Evolutionary conservation across 2,888 invertebrate species (phyloP).

Genomic region (Lasius platythorax): DNA sequence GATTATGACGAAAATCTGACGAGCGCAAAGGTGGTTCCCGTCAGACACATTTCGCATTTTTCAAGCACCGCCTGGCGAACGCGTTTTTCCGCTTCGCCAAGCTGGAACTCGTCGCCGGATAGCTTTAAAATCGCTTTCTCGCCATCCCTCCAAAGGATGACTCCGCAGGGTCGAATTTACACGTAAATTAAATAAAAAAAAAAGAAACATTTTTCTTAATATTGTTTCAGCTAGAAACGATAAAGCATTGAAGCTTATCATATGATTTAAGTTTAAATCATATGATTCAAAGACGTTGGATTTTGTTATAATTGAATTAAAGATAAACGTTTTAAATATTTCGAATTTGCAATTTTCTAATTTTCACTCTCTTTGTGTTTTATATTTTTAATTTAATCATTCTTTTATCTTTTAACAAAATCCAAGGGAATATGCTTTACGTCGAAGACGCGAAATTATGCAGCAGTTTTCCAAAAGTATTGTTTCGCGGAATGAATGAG

Average conservation of each 20-base stretch:
- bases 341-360: not conserved
- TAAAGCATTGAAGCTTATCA: not conserved
- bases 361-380: not conserved
- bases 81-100: conserved; percentile 66
- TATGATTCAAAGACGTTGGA: not conserved
- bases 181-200: conserved; percentile 15
- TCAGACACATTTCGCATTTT: conserved; percentile 66
- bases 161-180: not conserved
- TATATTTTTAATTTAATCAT: not conserved
- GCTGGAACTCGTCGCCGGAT: conserved; percentile 56
- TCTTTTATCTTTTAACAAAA: not conserved
- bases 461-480: conserved; percentile 1
- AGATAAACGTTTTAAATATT: not conserved
- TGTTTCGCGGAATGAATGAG: conserved; percentile 16
- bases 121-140: conserved; percentile 62
- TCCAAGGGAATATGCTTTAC: not conserved
- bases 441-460: not conserved
- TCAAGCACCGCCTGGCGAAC: conserved; percentile 58
- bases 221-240: not conserved
- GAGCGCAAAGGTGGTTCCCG: conserved; percentile 60
- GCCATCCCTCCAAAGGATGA: not conserved
- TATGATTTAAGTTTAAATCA: not conserved
- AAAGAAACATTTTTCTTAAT: not conserved
- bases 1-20: conserved; percentile 65
- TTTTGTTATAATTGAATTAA: not conserved